Evolutionary conservation across 1,140 invertebrate genomes (phyloP).

Genomic region (Apis mellifera): DNA sequence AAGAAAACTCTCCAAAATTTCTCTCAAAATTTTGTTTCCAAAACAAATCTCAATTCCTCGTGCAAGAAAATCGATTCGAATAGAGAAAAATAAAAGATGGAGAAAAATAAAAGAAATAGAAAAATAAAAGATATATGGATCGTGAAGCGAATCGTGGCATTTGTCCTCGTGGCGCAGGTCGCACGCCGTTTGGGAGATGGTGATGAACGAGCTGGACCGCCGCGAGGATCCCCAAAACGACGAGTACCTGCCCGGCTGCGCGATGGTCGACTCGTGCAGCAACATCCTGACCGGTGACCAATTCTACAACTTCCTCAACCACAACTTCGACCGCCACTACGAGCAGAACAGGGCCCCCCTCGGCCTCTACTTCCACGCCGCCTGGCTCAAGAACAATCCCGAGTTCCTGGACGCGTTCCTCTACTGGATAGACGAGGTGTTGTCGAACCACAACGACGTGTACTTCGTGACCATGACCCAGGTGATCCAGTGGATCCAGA

Average conservation of each 20-base stretch:
- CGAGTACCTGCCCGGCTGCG: constrained; percentile 95
- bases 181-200: constrained; percentile 98
- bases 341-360: constrained; percentile 96
- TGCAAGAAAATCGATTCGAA: no score
- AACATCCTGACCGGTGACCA: constrained; percentile 96
- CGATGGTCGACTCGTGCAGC: constrained; percentile 98
- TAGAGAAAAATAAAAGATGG: no score
- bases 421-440: constrained; percentile 96
- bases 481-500: constrained; percentile 98
- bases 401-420: constrained; percentile 96
- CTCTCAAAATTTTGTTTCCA: no score
- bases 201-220: constrained; percentile 97
- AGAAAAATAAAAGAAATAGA: no score
- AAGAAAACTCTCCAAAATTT: no score
- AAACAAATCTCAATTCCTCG: no score
- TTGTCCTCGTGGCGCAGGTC: no score
- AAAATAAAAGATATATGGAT: no score
- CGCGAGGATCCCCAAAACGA: constrained; percentile 95
- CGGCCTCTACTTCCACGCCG: constrained; percentile 97
- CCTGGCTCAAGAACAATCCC: constrained; percentile 97
- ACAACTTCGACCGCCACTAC: constrained; percentile 98
- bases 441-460: constrained; percentile 93
- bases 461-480: constrained; percentile 99
- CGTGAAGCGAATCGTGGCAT: no score
- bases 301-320: constrained; percentile 97